These are phyloP conservation scores for Acrocephalus arundinaceus DNA, from an alignment of 2,113 vertebrate species.

Conservation along the genomic window DNA sequence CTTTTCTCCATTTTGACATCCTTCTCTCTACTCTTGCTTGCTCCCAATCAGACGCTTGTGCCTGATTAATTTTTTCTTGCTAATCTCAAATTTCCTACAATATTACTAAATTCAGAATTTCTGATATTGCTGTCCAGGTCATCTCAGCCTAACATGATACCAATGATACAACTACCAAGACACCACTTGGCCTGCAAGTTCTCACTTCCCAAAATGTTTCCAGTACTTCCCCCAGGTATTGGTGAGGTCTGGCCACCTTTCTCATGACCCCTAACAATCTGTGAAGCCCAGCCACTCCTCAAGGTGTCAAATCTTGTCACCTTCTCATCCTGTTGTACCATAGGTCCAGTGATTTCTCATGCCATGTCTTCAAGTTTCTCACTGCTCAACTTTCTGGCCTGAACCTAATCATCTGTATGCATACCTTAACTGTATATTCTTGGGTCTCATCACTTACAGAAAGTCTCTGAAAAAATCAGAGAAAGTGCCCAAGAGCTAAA, in stretches of 20 bases:
- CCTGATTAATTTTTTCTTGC: not conserved
- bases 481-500: not conserved
- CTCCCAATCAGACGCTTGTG: not conserved
- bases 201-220: not conserved
- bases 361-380: accelerated
- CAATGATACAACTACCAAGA: not conserved
- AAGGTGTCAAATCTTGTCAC: accelerated
- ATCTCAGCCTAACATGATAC: not conserved
- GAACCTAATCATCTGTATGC: not conserved
- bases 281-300: not conserved
- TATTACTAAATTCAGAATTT: not conserved
- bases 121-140: not conserved
- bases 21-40: not conserved
- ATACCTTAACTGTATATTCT: not conserved
- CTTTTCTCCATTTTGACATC: not conserved
- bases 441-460: not conserved
- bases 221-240: not conserved
- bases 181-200: not conserved
- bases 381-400: not conserved
- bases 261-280: not conserved
- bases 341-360: not conserved
- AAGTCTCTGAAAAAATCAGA: not conserved
- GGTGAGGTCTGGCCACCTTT: not conserved
- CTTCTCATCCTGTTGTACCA: not conserved
- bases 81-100: not conserved